Evolutionary conservation across 2,888 invertebrate genomes (phyloP), one percentile per base, ranked within the genome.

Genomic region (Lypha dubia): DNA sequence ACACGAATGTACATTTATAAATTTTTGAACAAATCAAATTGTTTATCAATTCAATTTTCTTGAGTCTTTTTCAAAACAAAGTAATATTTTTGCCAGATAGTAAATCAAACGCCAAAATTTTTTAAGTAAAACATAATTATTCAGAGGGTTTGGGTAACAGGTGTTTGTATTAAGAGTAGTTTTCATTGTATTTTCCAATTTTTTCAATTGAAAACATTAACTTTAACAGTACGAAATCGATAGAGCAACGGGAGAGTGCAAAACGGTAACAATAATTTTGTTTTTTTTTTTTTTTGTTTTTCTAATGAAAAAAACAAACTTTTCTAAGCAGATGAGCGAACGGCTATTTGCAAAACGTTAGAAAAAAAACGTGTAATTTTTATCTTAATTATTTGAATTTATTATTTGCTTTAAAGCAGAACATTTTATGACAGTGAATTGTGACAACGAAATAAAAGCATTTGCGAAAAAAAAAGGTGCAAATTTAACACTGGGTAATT

Each of bases 221-320:
- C 44, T 60, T 38, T 28, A 28, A 22, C 80, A 86, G 85, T 86
- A 83, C 85, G 70, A 85, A 67, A 75, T 79, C 82, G 80, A 84
- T 67, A 62, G 86, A 83, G 77, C 65, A 73, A 28, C 77, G 51
- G 53, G 32, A 82, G 77, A 83, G 82, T 79, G 17, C 71, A 74
- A 80, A 76, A 63, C 79, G 83, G 73, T 74, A 56, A 13, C 46
- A 70, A 74, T 13, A 65, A 2, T 38, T 20, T 38, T 35, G 5
- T 28, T 28, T 4, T 28, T 28, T 4, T 28, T 28, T 28, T 28
- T 28, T 15, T 56, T n/a, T 7, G 5, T 74, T 79, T 58, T 41
- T 35, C 20, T 44, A 58, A 56, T 60, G 44, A 60, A n/a, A 28
- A 44, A 0, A n/a, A n/a, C n/a, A n/a, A n/a, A n/a, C n/a, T 44